Evolutionary conservation across 2,797 vertebrate species (phyloP).

Genomic region (Tachyglossus aculeatus): DNA sequence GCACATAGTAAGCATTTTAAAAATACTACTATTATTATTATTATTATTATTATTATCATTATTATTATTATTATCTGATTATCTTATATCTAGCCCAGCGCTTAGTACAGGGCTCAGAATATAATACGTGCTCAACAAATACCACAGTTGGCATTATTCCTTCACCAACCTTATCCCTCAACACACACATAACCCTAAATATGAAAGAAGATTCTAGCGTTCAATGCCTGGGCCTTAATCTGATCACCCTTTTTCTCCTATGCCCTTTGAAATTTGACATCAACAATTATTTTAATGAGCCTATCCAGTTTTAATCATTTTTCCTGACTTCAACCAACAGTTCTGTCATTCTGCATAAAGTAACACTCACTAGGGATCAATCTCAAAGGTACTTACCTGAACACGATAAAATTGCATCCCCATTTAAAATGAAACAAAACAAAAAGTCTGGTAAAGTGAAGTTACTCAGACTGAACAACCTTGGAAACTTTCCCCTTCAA

Average conservation of each 20-base stretch:
- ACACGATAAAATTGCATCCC: not conserved
- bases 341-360: not conserved
- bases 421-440: not conserved
- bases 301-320: not conserved
- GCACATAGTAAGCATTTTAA: too few species aligned
- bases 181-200: too few species aligned
- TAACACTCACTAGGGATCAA: slow-evolving; percentile 1
- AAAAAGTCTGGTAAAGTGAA: not conserved
- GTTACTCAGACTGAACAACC: not conserved
- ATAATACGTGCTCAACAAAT: too few species aligned
- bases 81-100: too few species aligned
- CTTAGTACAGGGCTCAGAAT: too few species aligned
- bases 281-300: not conserved
- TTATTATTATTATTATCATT: too few species aligned
- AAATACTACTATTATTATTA: too few species aligned
- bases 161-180: too few species aligned
- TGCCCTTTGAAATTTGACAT: not conserved
- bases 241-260: not conserved
- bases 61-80: too few species aligned
- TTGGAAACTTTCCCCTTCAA: not conserved
- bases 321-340: not conserved
- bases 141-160: too few species aligned
- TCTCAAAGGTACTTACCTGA: not conserved
- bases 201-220: too few species aligned
- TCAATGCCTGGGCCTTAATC: too few species aligned